phyloP scores from a whole-genome alignment of 2,797 vertebrate species.

The Balearica regulorum region DNA sequence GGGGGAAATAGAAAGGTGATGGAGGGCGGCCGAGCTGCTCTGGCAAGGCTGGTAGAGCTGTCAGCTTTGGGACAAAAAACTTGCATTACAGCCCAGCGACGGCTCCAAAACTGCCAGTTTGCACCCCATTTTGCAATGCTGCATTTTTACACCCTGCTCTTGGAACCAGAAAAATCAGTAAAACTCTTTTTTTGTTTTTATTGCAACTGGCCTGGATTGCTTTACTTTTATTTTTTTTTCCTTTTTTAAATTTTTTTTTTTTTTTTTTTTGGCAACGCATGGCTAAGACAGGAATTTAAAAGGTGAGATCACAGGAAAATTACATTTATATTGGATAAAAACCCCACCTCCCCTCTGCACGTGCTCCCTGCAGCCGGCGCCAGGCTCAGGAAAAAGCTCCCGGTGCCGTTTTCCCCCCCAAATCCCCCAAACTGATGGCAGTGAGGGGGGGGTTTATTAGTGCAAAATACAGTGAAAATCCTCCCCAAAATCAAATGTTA shows the following conservation, averaged over 20 bases:
- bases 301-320: neutral
- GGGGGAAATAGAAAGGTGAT: neutral
- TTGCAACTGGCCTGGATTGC: neutral
- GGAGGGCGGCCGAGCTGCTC: neutral
- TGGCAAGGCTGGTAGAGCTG: rapidly evolving
- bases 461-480: neutral
- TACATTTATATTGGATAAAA: neutral
- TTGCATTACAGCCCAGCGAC: neutral
- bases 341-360: neutral
- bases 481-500: neutral
- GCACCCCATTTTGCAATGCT: neutral
- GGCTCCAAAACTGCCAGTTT: rapidly evolving
- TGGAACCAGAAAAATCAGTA: neutral
- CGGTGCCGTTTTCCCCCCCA: neutral
- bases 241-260: neutral
- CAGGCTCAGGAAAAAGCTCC: neutral
- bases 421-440: neutral
- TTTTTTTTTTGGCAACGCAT: neutral
- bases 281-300: neutral
- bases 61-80: rapidly evolving
- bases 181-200: neutral
- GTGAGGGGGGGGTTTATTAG: neutral
- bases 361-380: rapidly evolving
- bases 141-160: neutral
- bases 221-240: neutral